Evolutionary conservation across 2,113 vertebrate species (phyloP).

Genomic region (Orthonyx spaldingii): DNA sequence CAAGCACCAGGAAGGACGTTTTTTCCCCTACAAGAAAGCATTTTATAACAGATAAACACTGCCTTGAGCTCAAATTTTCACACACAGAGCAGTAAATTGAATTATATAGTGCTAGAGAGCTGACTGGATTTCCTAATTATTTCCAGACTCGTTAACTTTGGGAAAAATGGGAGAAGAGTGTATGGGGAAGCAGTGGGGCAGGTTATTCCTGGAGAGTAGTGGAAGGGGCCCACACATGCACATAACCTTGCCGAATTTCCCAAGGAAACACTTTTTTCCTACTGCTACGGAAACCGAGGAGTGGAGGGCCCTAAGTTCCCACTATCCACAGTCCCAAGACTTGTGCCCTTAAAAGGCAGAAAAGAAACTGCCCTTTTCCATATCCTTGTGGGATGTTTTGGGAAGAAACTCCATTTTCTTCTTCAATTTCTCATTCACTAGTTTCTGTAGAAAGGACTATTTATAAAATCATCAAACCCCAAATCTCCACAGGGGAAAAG

Average conservation of each 20-base stretch:
- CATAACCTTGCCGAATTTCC: background rate
- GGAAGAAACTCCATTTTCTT: background rate
- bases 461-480: background rate
- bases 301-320: background rate
- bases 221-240: background rate
- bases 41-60: slow-evolving; percentile 31
- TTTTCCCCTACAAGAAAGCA: background rate
- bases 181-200: background rate
- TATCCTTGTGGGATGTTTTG: background rate
- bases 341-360: background rate
- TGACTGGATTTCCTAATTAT: slow-evolving; percentile 46
- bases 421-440: background rate
- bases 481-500: background rate
- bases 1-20: background rate
- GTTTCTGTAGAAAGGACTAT: background rate
- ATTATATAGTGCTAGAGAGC: slow-evolving; percentile 29
- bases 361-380: background rate
- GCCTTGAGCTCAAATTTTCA: slow-evolving; percentile 51
- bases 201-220: slow-evolving; percentile 3
- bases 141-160: slow-evolving; percentile 45
- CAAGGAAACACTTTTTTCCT: background rate
- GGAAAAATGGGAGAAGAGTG: background rate
- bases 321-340: background rate
- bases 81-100: slow-evolving; percentile 47
- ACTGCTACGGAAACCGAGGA: background rate